Percentiles rank a stretch among this genome's conserved stretches.
Evolutionary conservation across 2,113 vertebrate species (phyloP).

Genomic region (Ailuropoda melanoleuca): DNA sequence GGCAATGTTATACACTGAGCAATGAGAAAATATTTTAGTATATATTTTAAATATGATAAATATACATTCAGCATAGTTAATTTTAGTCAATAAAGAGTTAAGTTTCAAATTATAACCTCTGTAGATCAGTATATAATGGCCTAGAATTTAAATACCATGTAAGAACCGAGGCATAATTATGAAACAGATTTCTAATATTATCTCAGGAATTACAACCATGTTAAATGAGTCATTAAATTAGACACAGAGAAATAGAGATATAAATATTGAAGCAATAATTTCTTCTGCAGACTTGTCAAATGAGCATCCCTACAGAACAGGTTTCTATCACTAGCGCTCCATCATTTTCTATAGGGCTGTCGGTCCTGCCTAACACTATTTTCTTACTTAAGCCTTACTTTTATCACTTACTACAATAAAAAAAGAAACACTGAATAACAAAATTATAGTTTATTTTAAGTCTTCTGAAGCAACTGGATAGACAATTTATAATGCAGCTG

Average conservation of each 20-base stretch:
- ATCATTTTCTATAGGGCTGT: neutral
- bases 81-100: neutral
- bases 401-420: neutral
- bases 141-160: conserved; percentile 58
- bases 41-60: neutral
- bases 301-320: neutral
- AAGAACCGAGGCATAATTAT: conserved; percentile 50
- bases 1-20: neutral
- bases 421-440: neutral
- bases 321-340: conserved; percentile 48
- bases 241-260: conserved; percentile 41
- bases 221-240: conserved; percentile 75
- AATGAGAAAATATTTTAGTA: neutral
- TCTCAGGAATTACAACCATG: conserved; percentile 60
- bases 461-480: neutral
- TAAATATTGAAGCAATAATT: conserved; percentile 68
- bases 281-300: conserved; percentile 57
- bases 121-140: conserved; percentile 20
- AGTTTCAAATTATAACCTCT: neutral
- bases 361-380: neutral
- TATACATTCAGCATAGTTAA: neutral
- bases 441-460: neutral
- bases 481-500: neutral
- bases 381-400: neutral
- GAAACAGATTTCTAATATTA: conserved; percentile 72